Conservation (phyloP, 1,140 invertebrate genomes). For the Saccostrea glomerata region DNA sequence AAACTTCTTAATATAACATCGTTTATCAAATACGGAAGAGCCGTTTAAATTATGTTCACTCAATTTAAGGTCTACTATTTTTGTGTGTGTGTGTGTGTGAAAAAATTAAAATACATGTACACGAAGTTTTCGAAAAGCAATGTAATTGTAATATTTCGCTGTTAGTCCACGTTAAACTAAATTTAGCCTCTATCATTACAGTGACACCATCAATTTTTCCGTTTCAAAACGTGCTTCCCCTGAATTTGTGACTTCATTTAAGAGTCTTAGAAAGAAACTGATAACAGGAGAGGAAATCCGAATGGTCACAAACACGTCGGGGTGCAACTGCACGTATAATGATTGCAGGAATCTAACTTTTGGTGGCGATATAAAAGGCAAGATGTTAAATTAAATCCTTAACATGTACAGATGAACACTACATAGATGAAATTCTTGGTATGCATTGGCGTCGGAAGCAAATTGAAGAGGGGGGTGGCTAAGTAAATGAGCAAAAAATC, state of each 20-base stretch:
- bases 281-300: conserved; percentile 5
- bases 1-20: not conserved
- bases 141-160: not conserved
- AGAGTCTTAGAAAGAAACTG: not conserved
- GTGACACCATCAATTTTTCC: not conserved
- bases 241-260: not conserved
- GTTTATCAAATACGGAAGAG: too few relatives aligned
- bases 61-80: too few relatives aligned
- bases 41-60: too few relatives aligned
- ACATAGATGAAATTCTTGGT: too few relatives aligned
- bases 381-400: not conserved
- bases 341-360: not conserved
- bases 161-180: not conserved
- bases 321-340: not conserved
- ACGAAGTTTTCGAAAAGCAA: too few relatives aligned
- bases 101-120: too few relatives aligned
- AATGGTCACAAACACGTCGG: not conserved
- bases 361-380: not conserved
- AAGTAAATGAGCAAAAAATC: too few relatives aligned
- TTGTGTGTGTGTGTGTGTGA: too few relatives aligned
- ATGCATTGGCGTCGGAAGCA: too few relatives aligned
- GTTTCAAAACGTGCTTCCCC: not conserved
- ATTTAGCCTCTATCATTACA: not conserved
- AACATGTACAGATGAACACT: too few relatives aligned
- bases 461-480: too few relatives aligned